These are phyloP conservation scores for Danio rerio DNA, from an alignment of 2,113 vertebrate genomes.

Conservation along the genomic window DNA sequence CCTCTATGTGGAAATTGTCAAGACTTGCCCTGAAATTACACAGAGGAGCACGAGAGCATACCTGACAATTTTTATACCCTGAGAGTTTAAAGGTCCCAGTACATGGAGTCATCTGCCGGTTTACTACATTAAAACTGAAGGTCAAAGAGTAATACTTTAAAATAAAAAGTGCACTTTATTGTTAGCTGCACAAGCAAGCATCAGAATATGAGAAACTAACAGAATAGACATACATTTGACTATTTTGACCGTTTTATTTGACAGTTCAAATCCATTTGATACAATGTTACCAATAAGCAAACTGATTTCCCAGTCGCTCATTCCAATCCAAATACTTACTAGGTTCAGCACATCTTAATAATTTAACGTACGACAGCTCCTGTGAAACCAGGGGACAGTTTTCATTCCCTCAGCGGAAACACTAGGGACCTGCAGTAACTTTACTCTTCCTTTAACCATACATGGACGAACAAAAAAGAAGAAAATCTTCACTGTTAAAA, in stretches of 20 bases:
- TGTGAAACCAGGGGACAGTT: conserved; percentile 66
- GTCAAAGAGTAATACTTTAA: neutral
- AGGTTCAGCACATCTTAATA: conserved; percentile 59
- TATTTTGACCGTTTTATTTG: conserved; percentile 24
- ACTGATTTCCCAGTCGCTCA: conserved; percentile 30
- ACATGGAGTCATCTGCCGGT: neutral
- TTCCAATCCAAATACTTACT: conserved; percentile 38
- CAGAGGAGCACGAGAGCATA: neutral
- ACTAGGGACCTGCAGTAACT: conserved; percentile 49
- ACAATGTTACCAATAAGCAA: conserved; percentile 20
- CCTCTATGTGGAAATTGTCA: neutral
- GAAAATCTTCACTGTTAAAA: conserved; percentile 1
- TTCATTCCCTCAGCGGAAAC: conserved; percentile 49
- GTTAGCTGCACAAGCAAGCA: neutral
- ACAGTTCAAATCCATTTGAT: conserved; percentile 42
- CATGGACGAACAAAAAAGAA: conserved; percentile 26
- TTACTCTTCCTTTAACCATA: conserved; percentile 8
- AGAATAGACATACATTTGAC: neutral
- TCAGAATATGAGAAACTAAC: neutral
- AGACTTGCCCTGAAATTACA: neutral
- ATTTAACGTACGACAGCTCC: conserved; percentile 59
- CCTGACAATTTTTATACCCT: neutral
- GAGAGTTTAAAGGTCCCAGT: neutral
- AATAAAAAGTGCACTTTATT: neutral
- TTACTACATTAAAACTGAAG: neutral